Percentiles rank a stretch among this genome's conserved stretches.
Conservation (phyloP, 2,888 invertebrate genomes). For the Prostheceraeus crozeri region DNA sequence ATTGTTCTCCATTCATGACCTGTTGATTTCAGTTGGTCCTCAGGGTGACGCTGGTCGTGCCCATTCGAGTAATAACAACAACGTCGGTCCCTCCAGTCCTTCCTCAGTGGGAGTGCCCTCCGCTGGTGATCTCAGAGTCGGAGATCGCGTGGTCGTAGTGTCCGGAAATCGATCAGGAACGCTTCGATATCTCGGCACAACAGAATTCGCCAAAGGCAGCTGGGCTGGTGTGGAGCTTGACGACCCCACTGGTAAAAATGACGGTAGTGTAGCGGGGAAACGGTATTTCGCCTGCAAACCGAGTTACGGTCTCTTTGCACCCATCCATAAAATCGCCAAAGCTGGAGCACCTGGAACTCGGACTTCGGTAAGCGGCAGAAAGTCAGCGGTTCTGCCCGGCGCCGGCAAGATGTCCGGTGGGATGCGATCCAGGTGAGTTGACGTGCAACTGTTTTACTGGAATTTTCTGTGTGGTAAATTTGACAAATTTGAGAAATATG, state of each 20-base stretch:
- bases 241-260: conserved; percentile 86
- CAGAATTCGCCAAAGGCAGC: conserved; percentile 81
- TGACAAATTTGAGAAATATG: too few species aligned
- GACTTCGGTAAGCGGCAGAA: too few species aligned
- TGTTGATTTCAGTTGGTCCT: too few species aligned
- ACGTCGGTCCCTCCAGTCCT: conserved; percentile 41
- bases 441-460: too few species aligned
- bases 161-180: conserved; percentile 68
- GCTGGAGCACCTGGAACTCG: conserved; percentile 57
- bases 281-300: conserved; percentile 85
- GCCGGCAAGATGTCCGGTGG: too few species aligned
- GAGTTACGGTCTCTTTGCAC: conserved; percentile 85
- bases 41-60: too few species aligned
- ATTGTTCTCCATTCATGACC: too few species aligned
- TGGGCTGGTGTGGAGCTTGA: conserved; percentile 95
- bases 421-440: too few species aligned
- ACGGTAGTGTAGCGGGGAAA: conserved; percentile 71
- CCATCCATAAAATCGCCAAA: conserved; percentile 74
- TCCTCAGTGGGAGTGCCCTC: conserved; percentile 36
- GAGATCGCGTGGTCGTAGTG: conserved; percentile 54
- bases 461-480: too few species aligned
- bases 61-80: too few species aligned
- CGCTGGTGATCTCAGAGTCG: conserved; percentile 43
- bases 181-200: conserved; percentile 73
- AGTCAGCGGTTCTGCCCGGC: too few species aligned